Evolutionary conservation across 2,888 invertebrate species (phyloP).

Genomic region (Sipha maydis): DNA sequence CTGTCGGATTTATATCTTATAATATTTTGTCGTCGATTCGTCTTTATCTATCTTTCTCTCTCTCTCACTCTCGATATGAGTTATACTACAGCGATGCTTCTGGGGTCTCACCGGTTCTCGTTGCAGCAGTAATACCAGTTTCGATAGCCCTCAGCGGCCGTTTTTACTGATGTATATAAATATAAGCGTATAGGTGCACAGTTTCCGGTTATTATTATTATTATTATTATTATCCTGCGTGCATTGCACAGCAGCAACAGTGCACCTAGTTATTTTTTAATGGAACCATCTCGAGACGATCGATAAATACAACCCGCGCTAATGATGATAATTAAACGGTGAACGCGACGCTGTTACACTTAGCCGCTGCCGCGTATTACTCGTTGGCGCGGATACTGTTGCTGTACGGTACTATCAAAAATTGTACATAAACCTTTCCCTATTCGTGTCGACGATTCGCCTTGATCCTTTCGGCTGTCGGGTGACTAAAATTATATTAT

Average conservation of each 20-base stretch:
- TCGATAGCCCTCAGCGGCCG: conserved; percentile 52
- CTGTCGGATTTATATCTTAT: background rate
- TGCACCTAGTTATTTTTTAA: conserved; percentile 31
- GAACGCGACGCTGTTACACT: background rate
- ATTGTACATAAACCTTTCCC: background rate
- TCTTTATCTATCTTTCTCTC: background rate
- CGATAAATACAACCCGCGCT: conserved; percentile 23
- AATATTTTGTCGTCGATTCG: background rate
- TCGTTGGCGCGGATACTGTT: background rate
- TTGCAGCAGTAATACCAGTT: conserved; percentile 40
- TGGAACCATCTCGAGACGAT: conserved; percentile 23
- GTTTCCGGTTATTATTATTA: conserved; percentile 36
- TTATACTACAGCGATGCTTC: background rate
- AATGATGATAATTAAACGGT: conserved; percentile 52
- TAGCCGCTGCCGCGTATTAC: background rate
- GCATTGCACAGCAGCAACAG: background rate
- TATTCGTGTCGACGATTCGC: background rate
- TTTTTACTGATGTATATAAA: background rate
- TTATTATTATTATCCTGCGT: background rate
- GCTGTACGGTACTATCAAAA: background rate
- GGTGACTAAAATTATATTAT: background rate
- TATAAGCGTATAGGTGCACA: background rate
- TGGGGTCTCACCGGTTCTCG: background rate
- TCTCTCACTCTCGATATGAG: background rate
- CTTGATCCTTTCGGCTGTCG: background rate